Base-by-base conservation (phyloP, 2,113 vertebrate species). In the Sander lucioperca region DNA sequence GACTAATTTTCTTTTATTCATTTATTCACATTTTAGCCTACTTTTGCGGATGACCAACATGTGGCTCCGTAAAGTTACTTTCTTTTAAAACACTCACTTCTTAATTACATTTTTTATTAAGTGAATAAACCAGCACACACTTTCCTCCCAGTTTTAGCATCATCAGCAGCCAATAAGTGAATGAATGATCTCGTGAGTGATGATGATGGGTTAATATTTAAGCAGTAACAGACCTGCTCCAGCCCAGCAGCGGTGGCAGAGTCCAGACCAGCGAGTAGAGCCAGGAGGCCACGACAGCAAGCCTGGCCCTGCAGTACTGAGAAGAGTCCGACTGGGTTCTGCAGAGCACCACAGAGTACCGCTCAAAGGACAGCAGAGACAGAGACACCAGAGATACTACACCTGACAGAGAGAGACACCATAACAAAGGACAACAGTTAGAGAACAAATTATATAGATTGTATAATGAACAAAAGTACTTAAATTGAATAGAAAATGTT, bases 191-290 rank as follows among this genome's bases (percentile, higher is more conserved):
- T n/a, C 30, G n/a, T 18, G 56, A 62, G 9, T 23, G 33, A 50
- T 11, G 15, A 25, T 61, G 25, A 21, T 8, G 13, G 11, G 5
- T 45, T 59, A 14, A 51, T 51, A 19, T 56, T 8, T 12, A 5
- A 4, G 8, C n/a, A 48, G 36, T 16, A 43, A 25, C 82, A 58
- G 71, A 91, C 91, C 91, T 92, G 86, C 91, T 89, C 89, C 91
- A 92, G 65, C 89, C 89, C 48, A 91, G 76, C 70, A 92, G 83
- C 0, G 89, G 88, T 0, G 91, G 91, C 61, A 89, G 18, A 13
- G 91, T 92, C 89, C 91, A 91, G 58, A 63, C 54, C 83, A 91
- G 59, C 0, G 86, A 91, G 85, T 90, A 92, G 56, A 92, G 7
- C 91, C 89, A 92, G 57, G 88, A 91, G 36, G 70, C 48, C 0